Percentiles rank a stretch among this genome's conserved stretches.
Evolutionary conservation across 2,113 vertebrate genomes (phyloP).

Genomic region (Alethe castanea): DNA sequence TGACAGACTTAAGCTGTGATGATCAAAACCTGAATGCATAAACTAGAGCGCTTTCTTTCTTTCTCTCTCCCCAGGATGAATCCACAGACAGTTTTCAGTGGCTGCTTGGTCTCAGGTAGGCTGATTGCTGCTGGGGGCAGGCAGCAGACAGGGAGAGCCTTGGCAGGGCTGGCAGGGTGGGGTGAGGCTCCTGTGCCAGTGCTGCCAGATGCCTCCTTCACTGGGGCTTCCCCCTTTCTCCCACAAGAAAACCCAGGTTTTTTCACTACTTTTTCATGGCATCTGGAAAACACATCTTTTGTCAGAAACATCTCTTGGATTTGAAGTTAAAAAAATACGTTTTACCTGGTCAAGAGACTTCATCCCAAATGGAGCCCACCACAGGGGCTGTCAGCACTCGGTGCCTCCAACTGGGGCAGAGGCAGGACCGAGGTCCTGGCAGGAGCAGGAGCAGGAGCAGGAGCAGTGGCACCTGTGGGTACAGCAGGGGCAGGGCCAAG

Average conservation of each 20-base stretch:
- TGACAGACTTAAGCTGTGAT: rapidly evolving
- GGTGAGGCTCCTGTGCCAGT: rapidly evolving
- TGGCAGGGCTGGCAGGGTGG: rapidly evolving
- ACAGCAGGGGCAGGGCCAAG: not conserved
- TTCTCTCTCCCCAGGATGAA: not conserved
- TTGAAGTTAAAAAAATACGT: not conserved
- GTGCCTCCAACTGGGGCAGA: not conserved
- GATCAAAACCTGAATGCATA: not conserved
- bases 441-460: not conserved
- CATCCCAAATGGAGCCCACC: rapidly evolving
- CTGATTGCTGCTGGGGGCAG: rapidly evolving
- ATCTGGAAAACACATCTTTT: not conserved
- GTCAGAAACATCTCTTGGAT: not conserved
- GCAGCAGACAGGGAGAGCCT: rapidly evolving
- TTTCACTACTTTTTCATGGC: not conserved
- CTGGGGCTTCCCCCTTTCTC: not conserved
- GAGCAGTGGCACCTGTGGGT: not conserved
- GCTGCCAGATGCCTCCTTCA: not conserved
- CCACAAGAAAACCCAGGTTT: not conserved
- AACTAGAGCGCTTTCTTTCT: not conserved
- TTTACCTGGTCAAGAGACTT: not conserved
- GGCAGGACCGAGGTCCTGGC: rapidly evolving
- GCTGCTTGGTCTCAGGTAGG: not conserved
- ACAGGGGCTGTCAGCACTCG: rapidly evolving
- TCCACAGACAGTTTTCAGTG: rapidly evolving